Base-by-base conservation (phyloP, 1,140 invertebrate species). In the Myzus persicae region DNA sequence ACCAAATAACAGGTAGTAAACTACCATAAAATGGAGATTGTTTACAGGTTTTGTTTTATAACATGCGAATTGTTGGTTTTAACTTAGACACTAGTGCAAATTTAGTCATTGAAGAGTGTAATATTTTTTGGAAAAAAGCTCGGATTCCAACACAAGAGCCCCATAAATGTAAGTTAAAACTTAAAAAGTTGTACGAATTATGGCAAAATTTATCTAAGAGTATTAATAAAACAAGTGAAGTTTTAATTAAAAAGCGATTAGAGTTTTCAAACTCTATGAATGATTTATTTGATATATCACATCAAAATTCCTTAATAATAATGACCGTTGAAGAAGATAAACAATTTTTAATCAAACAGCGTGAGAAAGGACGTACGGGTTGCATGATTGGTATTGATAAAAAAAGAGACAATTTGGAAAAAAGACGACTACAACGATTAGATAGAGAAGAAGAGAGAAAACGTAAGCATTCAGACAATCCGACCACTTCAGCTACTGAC, bases 361-460 rank as follows among this genome's bases (percentile, higher is more conserved):
- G 20, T 82, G 81, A 82, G 81, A 94, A 94, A 42, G 92, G 92
- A n/a, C 93, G 82, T 46, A 26, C 81, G 22, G 91, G 82, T 44
- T 94, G 40, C 89, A 93, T 94, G 81, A 67, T 76, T 90, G 46
- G 90, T n/a, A n/a, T n/a, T n/a, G n/a, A n/a, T n/a, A n/a, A 31
- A 46, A 89, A 51, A 22, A 51, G 20, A 36, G 87, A 36, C 0
- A 59, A 59, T 31, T 93, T 89, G 46, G 40, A 89, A 89, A 89
- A 51, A 89, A 51, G n/a, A 24, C n/a, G 46, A 89, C 24, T 51
- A 89, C 87, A 51, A 89, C 87, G 31, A 51, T 89, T 38, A 89
- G 87, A 89, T 40, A 89, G 38, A 89, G 44, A 89, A 89, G 2
- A 51, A 38, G 24, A 89, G 38, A 89, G 46, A 88, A 88, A 88